Conservation (phyloP, 92 coral and sea anemone genomes). For the Epizoanthus fatuus region DNA sequence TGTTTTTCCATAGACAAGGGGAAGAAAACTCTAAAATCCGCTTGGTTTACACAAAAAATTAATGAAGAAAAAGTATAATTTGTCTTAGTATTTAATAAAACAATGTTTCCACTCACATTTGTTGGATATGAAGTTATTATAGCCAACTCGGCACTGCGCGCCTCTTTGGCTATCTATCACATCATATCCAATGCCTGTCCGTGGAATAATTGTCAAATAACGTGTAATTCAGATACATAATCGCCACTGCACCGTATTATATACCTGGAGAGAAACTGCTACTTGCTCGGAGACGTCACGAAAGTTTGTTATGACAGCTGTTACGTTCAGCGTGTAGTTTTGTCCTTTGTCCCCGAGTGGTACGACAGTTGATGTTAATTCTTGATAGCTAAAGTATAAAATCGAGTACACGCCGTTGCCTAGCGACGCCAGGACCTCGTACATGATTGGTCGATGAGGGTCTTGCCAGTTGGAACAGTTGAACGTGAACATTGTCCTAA, state of each 20-base stretch:
- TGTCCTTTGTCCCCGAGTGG: not conserved
- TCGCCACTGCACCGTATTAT: not conserved
- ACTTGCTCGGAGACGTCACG: not conserved
- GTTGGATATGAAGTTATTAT: too few species aligned
- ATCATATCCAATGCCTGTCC: too few species aligned
- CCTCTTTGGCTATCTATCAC: too few species aligned
- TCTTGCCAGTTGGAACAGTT: slow-evolving; percentile 22
- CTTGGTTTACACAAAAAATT: too few species aligned
- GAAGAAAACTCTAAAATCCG: too few species aligned
- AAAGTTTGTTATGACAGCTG: slow-evolving; percentile 3
- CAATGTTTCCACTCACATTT: too few species aligned
- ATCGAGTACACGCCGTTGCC: not conserved
- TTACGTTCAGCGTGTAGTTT: slow-evolving; percentile 16
- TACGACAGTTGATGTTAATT: not conserved
- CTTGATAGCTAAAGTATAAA: not conserved
- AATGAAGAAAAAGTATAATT: too few species aligned
- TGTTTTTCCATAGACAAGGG: too few species aligned
- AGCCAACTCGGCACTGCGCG: too few species aligned
- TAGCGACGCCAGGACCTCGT: slow-evolving; percentile 4
- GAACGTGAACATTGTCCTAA: not conserved
- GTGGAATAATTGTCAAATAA: too few species aligned
- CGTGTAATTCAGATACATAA: too few species aligned
- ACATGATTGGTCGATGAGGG: slow-evolving; percentile 3
- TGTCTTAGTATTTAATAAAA: too few species aligned
- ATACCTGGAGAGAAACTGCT: slow-evolving; percentile 7